A percentile compares a stretch with the other conserved stretches of the same genome.
Conservation (phyloP, 2,113 vertebrate genomes). For the Hassar affinis region DNA sequence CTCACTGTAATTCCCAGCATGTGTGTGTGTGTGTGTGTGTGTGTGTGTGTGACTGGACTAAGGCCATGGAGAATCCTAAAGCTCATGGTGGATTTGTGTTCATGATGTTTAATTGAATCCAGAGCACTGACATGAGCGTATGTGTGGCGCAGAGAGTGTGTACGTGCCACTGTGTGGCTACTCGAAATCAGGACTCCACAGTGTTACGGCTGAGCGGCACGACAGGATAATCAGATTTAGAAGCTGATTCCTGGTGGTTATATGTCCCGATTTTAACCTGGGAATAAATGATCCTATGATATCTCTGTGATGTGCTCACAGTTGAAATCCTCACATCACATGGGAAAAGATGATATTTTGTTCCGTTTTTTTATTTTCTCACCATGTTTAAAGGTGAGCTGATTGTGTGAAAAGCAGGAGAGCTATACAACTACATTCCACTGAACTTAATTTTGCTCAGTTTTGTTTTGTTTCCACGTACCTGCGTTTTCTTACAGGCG, state of each 20-base stretch:
- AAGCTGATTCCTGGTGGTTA: neutral
- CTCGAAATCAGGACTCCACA: neutral
- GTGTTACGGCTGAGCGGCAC: neutral
- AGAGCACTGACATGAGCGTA: neutral
- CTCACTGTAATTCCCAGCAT: constrained; percentile 44
- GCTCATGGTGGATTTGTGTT: constrained; percentile 4
- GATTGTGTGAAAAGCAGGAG: too few species aligned
- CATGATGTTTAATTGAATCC: constrained; percentile 33
- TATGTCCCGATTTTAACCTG: neutral
- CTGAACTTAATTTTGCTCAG: too few species aligned
- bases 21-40: constrained; percentile 41
- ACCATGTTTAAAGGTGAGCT: too few species aligned
- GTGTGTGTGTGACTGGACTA: constrained; percentile 30
- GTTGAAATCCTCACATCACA: too few species aligned
- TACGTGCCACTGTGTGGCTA: neutral
- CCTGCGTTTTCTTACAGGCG: too few species aligned
- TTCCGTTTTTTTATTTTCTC: too few species aligned
- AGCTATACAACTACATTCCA: too few species aligned
- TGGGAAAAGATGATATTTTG: too few species aligned
- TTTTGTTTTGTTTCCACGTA: too few species aligned
- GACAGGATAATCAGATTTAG: neutral
- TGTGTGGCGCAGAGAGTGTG: neutral
- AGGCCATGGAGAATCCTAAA: constrained; percentile 14
- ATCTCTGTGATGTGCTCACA: too few species aligned
- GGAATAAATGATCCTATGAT: neutral